Evolutionary conservation across 2,888 invertebrate genomes (phyloP).

Genomic region (Caenorhabditis panamensis): DNA sequence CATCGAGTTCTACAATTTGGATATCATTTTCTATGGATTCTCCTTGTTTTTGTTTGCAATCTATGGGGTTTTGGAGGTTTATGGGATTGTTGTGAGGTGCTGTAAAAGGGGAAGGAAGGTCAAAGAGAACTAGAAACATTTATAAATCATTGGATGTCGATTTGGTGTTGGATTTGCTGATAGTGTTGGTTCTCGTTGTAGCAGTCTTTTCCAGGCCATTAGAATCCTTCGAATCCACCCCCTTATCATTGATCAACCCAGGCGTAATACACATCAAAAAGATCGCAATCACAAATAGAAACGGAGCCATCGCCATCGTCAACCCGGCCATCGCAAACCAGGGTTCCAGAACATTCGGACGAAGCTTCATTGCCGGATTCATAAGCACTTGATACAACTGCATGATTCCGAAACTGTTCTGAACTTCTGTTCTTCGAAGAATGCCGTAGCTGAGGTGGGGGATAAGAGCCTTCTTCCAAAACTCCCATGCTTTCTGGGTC

Average conservation of each 20-base stretch:
- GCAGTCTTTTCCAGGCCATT: no score
- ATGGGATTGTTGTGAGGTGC: background rate
- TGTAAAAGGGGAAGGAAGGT: background rate
- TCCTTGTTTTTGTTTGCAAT: constrained; percentile 18
- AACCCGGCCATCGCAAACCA: constrained; percentile 16
- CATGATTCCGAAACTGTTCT: constrained; percentile 9
- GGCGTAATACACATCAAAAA: constrained; percentile 36
- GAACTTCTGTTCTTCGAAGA: background rate
- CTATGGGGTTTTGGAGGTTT: constrained; percentile 22
- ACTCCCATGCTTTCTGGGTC: background rate
- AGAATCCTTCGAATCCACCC: no score
- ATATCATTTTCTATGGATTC: constrained; percentile 24
- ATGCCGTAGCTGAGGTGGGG: background rate
- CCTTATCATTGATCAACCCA: constrained; percentile 8
- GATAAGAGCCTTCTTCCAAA: constrained; percentile 8
- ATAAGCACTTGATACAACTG: constrained; percentile 35
- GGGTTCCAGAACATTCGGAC: constrained; percentile 21
- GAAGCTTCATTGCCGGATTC: constrained; percentile 34
- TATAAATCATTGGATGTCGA: no score
- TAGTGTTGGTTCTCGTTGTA: no score
- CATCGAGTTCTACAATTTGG: constrained; percentile 49
- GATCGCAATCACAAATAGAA: constrained; percentile 8
- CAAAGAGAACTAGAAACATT: background rate
- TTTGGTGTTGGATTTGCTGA: no score
- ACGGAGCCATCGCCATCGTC: constrained; percentile 2